A percentile compares a stretch with the other conserved stretches of the same genome.
Evolutionary conservation across 37 sponge, comb jelly and placozoan species (phyloP).

Genomic region (Ianthella basta): DNA sequence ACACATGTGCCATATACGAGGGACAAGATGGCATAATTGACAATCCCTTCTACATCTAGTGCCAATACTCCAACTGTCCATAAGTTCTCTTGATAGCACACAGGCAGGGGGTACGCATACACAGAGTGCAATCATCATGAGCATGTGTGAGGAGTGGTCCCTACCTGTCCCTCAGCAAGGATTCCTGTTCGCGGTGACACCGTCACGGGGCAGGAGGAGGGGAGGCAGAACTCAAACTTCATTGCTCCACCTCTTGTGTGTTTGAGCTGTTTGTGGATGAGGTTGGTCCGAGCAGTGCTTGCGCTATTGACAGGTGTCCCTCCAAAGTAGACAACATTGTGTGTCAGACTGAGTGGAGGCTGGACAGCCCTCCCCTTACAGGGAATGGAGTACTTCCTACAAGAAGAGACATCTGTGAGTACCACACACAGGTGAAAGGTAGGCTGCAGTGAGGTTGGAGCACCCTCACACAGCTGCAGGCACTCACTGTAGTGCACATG

Average conservation of each 20-base stretch:
- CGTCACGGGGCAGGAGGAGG: conserved; percentile 56
- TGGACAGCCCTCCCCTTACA: conserved; percentile 73
- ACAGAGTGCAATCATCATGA: no score
- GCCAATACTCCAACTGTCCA: no score
- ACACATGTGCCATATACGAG: no score
- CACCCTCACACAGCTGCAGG: no score
- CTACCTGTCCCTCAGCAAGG: conserved; percentile 47
- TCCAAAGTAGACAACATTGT: conserved; percentile 62
- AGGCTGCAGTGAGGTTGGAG: no score
- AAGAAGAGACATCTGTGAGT: not conserved
- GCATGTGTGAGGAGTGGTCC: no score
- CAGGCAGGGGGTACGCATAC: no score
- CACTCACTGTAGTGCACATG: no score
- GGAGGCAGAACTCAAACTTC: conserved; percentile 74
- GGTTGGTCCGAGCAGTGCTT: conserved; percentile 56
- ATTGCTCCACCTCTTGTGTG: conserved; percentile 48
- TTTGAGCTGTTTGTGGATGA: conserved; percentile 25
- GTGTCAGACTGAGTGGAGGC: conserved; percentile 67
- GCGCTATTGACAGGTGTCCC: conserved; percentile 60
- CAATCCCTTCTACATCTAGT: no score
- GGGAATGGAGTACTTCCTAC: conserved; percentile 57
- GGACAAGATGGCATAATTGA: no score
- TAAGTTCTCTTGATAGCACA: no score
- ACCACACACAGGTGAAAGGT: no score
- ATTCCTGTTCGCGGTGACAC: conserved; percentile 74